Evolutionary conservation across 2,888 invertebrate genomes (phyloP), one percentile per base, ranked within the genome.

Genomic region (Sipha maydis): DNA sequence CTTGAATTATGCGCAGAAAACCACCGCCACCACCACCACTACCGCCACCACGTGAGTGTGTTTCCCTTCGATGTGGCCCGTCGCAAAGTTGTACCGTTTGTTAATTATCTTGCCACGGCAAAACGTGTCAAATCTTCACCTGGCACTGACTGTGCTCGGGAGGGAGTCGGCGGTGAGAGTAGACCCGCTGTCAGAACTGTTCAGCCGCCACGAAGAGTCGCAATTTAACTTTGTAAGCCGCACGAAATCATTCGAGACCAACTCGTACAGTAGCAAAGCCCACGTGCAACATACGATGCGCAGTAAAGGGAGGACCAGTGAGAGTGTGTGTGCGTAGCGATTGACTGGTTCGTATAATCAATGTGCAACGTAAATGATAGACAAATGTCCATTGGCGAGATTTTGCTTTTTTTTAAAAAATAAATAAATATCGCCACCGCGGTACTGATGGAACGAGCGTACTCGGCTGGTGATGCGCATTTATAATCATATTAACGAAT

Each of bases 71-170:
- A 56, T n/a, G 11, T 21, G 1, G 56, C 28, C 56, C 75, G 21
- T 61, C 84, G 73, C n/a, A 75, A 84, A 84, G 84, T 84, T 84
- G 48, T 84, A 84, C 41, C 28, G 41, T 84, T 84, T 34, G 75
- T 84, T 84, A 84, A 84, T 84, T 84, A 75, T 84, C 61, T 84
- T 38, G 61, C 75, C 21, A 28, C 61, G 28, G 61, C 75, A 76
- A 73, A 84, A 61, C 56, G 75, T 61, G 75, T 84, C 84, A 75
- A 84, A 19, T 75, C 41, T 83, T 84, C 84, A 56, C 75, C 84
- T 75, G 11, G 61, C 61, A 25, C 61, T 11, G 61, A 7, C 61
- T 61, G 61, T 61, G 7, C 25, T 61, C 25, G 56, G 56, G 56
- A 34, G 21, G 56, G 56, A 4, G 17, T 25, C 61, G 5, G 4